Percentiles rank a stretch among this genome's conserved stretches.
Evolutionary conservation across 2,113 vertebrate genomes (phyloP).

Genomic region (Alligator mississippiensis): DNA sequence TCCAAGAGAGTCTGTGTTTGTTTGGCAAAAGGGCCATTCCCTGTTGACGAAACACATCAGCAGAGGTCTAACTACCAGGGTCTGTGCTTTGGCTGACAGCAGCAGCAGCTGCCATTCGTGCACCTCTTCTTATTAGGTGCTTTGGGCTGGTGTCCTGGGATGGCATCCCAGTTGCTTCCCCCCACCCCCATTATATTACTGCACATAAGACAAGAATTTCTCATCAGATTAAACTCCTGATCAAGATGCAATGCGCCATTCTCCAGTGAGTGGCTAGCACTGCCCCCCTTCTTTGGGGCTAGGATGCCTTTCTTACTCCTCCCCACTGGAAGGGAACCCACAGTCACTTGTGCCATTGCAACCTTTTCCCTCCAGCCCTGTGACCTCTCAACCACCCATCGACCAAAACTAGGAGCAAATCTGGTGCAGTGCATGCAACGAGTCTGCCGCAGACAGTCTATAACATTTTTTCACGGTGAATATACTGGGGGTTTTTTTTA

Average conservation of each 20-base stretch:
- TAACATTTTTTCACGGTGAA: background rate
- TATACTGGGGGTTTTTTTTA: background rate
- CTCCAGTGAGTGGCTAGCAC: no score
- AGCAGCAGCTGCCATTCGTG: no score
- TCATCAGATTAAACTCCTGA: no score
- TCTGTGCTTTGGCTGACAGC: no score
- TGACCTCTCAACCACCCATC: background rate
- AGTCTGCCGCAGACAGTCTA: background rate
- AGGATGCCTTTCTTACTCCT: background rate
- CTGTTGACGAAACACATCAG: background rate
- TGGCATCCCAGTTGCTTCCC: no score
- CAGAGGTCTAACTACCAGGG: background rate
- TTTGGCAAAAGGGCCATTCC: background rate
- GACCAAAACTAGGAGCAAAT: background rate
- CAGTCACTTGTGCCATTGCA: background rate
- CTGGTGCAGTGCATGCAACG: background rate
- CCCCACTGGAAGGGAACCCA: background rate
- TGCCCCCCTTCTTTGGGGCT: background rate
- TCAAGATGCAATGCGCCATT: no score
- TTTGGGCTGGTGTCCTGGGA: no score
- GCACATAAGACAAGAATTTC: no score
- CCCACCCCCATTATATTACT: no score
- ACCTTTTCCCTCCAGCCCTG: accelerated
- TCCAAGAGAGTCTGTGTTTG: background rate
- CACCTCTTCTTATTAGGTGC: no score